Evolutionary conservation across 2,113 vertebrate genomes (phyloP), one percentile per base, ranked within the genome.

Genomic region (Dissostichus mawsoni): DNA sequence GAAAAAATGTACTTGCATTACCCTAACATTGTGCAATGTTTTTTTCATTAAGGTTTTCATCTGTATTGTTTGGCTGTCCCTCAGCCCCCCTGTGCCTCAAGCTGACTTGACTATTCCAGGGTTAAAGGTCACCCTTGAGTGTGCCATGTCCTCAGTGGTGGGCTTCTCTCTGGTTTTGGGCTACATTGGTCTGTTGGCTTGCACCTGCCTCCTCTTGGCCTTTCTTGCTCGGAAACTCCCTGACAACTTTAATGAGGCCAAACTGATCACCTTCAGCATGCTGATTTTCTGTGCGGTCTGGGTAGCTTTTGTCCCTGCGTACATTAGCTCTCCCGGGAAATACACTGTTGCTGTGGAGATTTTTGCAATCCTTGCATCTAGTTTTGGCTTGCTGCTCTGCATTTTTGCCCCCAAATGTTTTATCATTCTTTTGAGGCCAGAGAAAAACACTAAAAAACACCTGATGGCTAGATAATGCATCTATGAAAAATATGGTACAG

Each of bases 241-340:
- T 0, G 88, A 90, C 64, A 92, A 92, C 76, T 92, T 92, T 41
- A 92, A 92, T 5, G 90, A 92, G 70, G 90, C 90, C 78, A 90
- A 92, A 57, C 93, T 94, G 47, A 95, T 96, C 83, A 95, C 94
- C 47, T 95, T 95, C 86, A 95, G 94, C 88, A 95, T 95, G 95
- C 66, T 96, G 78, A 94, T 95, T 16, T 95, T 95, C 80, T 94
- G 93, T 50, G 92, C 87, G 8, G 89, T 95, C 7, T 95, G 94
- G 94, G 69, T 94, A 11, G 81, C 91, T 1, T 95, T 95, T 73
- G 83, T 94, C 11, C 95, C 95, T 4, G 93, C 95, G 12, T 94
- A 95, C 4, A 52, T 94, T 51, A 94, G 90, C 74, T 95, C 94
- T 16, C 94, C 92, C 3, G 91, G 92, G 1, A 94, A 94, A 70